Evolutionary conservation across 2,113 vertebrate species (phyloP), one percentile per base, ranked within the genome.

Genomic region (Macroglossus sobrinus): DNA sequence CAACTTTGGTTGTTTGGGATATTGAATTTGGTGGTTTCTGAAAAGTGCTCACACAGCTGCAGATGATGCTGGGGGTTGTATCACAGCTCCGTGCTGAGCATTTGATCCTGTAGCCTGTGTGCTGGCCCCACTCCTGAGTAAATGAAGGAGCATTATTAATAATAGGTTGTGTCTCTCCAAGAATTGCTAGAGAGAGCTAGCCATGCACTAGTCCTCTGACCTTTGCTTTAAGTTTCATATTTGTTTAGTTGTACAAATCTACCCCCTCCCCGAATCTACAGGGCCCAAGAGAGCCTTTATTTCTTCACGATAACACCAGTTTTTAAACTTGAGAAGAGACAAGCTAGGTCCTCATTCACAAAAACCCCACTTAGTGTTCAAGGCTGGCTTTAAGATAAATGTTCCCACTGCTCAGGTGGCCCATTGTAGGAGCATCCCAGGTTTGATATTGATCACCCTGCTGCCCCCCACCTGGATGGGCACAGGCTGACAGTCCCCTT

Each of bases 11-110:
- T 82, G 68, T 47, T 89, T n/a, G 22, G 59, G 35, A 30, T 71
- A 72, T 93, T 93, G 89, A 87, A 84, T 92, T 93, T 63, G 66
- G 66, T 81, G 89, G 90, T 80, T 95, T 95, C 61, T 78, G 92
- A 74, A 76, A 74, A 75, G 45, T 43, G 35, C 18, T 79, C 74
- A 12, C 10, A 35, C 30, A 91, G 84, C 90, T 96, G 93, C 59
- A 47, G 92, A 53, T 53, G 75, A 30, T 28, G 33, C 74, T 0
- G 3, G 59, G 85, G 76, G 6, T 55, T 74, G 75, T 16, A 10
- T 75, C 19, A 7, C 22, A 38, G 68, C n/a, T 86, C 13, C 2
- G 1, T 3, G 59, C 76, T 4, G 61, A 82, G 66, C 43, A 9
- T 45, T 85, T 0, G 8, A 10, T 19, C 68, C 55, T 57, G 50